A percentile compares a stretch with the other conserved stretches of the same genome.
phyloP scores from a whole-genome alignment of 2,797 vertebrate genomes.

The Sphenopsis melanotis region DNA sequence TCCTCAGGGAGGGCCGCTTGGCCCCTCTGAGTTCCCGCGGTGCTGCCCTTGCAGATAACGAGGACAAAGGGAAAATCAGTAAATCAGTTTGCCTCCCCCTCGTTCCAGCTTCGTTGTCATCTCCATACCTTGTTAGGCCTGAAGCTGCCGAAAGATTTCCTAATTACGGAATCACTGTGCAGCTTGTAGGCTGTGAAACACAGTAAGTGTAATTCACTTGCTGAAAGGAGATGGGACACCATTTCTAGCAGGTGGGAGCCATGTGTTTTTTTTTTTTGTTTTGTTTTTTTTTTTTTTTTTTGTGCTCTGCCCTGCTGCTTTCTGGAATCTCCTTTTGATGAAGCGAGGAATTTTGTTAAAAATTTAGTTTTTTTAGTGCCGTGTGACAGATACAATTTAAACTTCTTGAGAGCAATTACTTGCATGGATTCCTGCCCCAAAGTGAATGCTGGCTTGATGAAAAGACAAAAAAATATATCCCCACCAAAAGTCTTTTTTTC shows the following conservation, averaged over 20 bases:
- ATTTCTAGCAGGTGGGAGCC: not conserved
- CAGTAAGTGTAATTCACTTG: not conserved
- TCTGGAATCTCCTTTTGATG: not conserved
- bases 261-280: not conserved
- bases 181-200: not conserved
- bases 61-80: not conserved
- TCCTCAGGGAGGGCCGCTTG: rapidly evolving
- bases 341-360: not conserved
- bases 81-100: rapidly evolving
- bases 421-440: not conserved
- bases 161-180: rapidly evolving
- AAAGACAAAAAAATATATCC: not conserved
- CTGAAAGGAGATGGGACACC: not conserved
- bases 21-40: rapidly evolving
- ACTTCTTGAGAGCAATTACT: not conserved
- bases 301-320: not conserved
- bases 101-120: rapidly evolving
- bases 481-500: not conserved
- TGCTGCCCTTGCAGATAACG: rapidly evolving
- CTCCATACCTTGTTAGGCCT: not conserved
- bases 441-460: not conserved
- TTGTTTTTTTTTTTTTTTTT: not conserved
- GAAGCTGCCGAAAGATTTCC: not conserved
- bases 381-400: rapidly evolving
- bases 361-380: not conserved